These are phyloP conservation scores for Mamestra brassicae DNA, from an alignment of 2,888 invertebrate species.

Conservation along the genomic window DNA sequence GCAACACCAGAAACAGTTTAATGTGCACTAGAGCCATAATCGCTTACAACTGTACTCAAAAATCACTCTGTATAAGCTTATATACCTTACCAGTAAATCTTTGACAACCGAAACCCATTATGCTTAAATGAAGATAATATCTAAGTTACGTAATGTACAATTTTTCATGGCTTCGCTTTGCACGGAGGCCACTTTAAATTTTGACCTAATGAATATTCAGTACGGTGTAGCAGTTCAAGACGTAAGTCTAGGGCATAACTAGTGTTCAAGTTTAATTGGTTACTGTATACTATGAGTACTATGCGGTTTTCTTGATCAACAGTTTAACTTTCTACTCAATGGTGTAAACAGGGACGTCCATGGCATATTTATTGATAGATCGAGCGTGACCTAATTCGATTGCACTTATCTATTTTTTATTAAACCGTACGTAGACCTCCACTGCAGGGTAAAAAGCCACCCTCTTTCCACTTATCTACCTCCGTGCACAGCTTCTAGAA, in stretches of 20 bases:
- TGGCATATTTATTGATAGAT: background rate
- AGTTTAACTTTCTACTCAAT: background rate
- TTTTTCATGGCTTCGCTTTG: constrained; percentile 61
- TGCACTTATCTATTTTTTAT: background rate
- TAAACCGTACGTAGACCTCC: background rate
- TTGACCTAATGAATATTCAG: constrained; percentile 70
- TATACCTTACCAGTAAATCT: constrained; percentile 53
- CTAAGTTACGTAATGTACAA: constrained; percentile 54
- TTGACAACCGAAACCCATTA: constrained; percentile 58
- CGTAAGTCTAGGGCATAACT: constrained; percentile 15
- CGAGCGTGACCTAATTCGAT: constrained; percentile 16
- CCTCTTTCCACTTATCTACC: constrained; percentile 14
- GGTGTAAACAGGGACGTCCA: background rate
- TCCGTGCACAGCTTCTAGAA: constrained; percentile 10
- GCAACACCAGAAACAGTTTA: constrained; percentile 62
- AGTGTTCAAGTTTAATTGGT: constrained; percentile 7
- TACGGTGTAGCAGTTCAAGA: constrained; percentile 32
- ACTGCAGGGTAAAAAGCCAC: background rate
- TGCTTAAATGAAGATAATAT: constrained; percentile 47
- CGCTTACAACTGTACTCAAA: constrained; percentile 50
- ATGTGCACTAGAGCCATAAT: constrained; percentile 68
- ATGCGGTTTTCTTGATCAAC: background rate
- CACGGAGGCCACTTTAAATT: constrained; percentile 56
- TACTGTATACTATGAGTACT: background rate
- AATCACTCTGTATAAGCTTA: constrained; percentile 61